Conservation (phyloP, 2,888 invertebrate genomes). For the Parnassius apollo region DNA sequence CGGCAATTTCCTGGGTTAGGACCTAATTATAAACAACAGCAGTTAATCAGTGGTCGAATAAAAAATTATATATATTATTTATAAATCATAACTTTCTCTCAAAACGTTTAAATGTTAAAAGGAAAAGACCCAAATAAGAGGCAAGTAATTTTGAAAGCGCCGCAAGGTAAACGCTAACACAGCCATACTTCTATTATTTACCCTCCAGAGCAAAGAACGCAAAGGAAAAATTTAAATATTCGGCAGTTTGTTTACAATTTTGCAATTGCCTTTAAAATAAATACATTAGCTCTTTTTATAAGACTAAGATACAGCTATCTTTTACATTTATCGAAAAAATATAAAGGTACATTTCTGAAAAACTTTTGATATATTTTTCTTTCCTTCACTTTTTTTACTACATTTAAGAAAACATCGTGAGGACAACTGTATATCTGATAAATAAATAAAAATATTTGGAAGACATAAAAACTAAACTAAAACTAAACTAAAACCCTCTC, state of each 20-base stretch:
- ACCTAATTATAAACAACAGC: too few species aligned
- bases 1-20: too few species aligned
- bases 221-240: conserved; percentile 49
- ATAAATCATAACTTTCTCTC: conserved; percentile 15
- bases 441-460: too few species aligned
- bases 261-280: conserved; percentile 39
- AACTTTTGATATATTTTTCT: too few species aligned
- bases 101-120: conserved; percentile 28
- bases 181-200: conserved; percentile 36
- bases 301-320: not conserved
- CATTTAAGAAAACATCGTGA: too few species aligned
- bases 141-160: conserved; percentile 40
- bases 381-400: too few species aligned
- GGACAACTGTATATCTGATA: too few species aligned
- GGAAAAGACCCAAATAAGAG: conserved; percentile 37
- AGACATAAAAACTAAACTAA: too few species aligned
- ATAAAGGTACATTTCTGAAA: not conserved
- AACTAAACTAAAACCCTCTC: too few species aligned
- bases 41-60: not conserved
- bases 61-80: conserved; percentile 5
- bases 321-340: not conserved
- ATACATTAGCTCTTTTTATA: conserved; percentile 12
- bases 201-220: conserved; percentile 33
- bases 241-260: conserved; percentile 42
- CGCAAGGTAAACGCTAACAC: conserved; percentile 40